These are phyloP conservation scores for Nephrotoma guestfalica DNA, from an alignment of 2,888 invertebrate species.

Conservation along the genomic window DNA sequence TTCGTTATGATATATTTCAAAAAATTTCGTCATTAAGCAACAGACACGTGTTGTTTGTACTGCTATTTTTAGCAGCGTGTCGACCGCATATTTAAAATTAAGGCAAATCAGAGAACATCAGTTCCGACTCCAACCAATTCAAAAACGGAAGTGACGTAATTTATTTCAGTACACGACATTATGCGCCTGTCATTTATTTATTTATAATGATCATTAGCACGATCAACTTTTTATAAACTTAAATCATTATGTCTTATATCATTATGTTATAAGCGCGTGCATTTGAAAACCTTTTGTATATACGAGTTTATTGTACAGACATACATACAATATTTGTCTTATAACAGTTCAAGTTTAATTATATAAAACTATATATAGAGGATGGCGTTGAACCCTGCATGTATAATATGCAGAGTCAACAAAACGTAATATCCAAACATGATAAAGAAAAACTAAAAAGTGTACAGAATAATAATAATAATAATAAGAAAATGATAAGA, in stretches of 20 bases:
- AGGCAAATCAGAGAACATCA: background rate
- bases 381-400: background rate
- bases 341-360: background rate
- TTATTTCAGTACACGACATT: background rate
- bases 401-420: background rate
- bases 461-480: background rate
- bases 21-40: background rate
- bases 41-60: background rate
- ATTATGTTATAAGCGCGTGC: background rate
- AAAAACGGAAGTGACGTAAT: background rate
- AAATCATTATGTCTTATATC: background rate
- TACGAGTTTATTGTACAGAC: background rate
- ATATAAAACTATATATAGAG: background rate
- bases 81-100: background rate
- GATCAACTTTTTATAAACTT: background rate
- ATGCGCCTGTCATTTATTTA: background rate
- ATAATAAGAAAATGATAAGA: background rate
- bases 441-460: background rate
- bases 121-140: background rate
- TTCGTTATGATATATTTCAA: background rate
- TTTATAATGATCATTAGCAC: background rate
- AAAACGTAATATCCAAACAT: background rate
- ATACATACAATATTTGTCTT: background rate
- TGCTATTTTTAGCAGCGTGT: background rate
- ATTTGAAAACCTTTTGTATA: background rate